Evolutionary conservation across 1,140 invertebrate species (phyloP).

Genomic region (Pseudoatta argentina): DNA sequence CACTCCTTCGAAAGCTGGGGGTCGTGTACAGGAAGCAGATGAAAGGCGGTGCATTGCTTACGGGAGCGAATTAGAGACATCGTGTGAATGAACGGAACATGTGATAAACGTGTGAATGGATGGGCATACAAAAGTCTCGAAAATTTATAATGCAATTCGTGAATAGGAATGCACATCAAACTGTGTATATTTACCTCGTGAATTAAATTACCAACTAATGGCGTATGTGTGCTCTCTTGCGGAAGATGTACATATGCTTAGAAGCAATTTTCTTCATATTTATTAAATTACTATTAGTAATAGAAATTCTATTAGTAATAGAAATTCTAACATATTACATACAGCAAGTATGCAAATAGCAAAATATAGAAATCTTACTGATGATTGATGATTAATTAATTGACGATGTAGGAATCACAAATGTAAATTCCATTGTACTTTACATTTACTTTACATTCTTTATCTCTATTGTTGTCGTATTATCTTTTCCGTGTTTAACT

Average conservation of each 20-base stretch:
- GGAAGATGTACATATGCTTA: neutral
- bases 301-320: slow-evolving; percentile 1
- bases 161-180: slow-evolving; percentile 16
- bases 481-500: slow-evolving; percentile 1
- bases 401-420: neutral
- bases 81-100: slow-evolving; percentile 70
- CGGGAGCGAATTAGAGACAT: slow-evolving; percentile 70
- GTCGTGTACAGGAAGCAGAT: slow-evolving; percentile 30
- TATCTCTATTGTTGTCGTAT: neutral
- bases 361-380: neutral
- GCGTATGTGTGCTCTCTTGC: neutral
- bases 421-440: neutral
- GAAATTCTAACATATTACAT: slow-evolving; percentile 2
- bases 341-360: neutral
- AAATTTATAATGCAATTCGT: slow-evolving; percentile 63
- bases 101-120: slow-evolving; percentile 71
- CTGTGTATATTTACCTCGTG: slow-evolving; percentile 32
- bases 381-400: slow-evolving; percentile 12
- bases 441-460: neutral
- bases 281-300: neutral
- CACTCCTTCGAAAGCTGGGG: slow-evolving; percentile 11
- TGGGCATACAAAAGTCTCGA: slow-evolving; percentile 24
- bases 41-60: slow-evolving; percentile 55
- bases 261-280: neutral
- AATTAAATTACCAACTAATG: slow-evolving; percentile 59